These are phyloP conservation scores for Torymus texanus DNA, from an alignment of 2,888 invertebrate species.

Conservation along the genomic window DNA sequence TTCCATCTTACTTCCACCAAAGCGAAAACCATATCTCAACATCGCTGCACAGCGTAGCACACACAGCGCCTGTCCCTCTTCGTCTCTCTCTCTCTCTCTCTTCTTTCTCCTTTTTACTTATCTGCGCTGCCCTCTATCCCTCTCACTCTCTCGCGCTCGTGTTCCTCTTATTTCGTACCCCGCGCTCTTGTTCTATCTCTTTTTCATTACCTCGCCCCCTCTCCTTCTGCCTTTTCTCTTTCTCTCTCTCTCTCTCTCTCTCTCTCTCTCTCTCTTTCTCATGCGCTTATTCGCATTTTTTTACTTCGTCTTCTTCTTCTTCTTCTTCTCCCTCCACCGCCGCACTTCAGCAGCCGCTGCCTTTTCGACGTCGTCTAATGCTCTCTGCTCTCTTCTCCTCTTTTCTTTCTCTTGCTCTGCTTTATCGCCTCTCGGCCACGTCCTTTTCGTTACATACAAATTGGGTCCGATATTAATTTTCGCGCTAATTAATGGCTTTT, in stretches of 20 bases:
- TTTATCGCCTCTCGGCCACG: constrained; percentile 36
- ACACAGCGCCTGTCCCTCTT: constrained; percentile 47
- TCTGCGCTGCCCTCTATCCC: constrained; percentile 50
- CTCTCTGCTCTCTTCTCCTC: background rate
- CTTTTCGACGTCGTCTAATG: constrained; percentile 8
- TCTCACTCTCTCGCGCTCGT: constrained; percentile 23
- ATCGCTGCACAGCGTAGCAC: constrained; percentile 35
- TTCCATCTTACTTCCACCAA: constrained; percentile 56
- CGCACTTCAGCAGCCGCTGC: too few relatives aligned
- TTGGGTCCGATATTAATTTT: constrained; percentile 38
- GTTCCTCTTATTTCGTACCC: constrained; percentile 49
- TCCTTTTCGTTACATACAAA: constrained; percentile 34
- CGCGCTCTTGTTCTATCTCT: constrained; percentile 52
- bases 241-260: constrained; percentile 49
- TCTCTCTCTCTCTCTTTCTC: constrained; percentile 30
- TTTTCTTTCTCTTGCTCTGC: background rate
- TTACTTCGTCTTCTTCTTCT: constrained; percentile 17
- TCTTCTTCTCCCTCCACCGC: constrained; percentile 17
- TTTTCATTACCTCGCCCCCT: constrained; percentile 48
- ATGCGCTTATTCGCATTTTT: constrained; percentile 39
- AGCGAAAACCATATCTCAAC: constrained; percentile 56
- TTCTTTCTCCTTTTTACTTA: constrained; percentile 51
- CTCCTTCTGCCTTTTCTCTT: constrained; percentile 28
- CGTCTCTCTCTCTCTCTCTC: constrained; percentile 52
- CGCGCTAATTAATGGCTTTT: constrained; percentile 37